These are phyloP conservation scores for Pseudolaguvia tuberculata DNA, from an alignment of 2,113 vertebrate species.

Conservation along the genomic window DNA sequence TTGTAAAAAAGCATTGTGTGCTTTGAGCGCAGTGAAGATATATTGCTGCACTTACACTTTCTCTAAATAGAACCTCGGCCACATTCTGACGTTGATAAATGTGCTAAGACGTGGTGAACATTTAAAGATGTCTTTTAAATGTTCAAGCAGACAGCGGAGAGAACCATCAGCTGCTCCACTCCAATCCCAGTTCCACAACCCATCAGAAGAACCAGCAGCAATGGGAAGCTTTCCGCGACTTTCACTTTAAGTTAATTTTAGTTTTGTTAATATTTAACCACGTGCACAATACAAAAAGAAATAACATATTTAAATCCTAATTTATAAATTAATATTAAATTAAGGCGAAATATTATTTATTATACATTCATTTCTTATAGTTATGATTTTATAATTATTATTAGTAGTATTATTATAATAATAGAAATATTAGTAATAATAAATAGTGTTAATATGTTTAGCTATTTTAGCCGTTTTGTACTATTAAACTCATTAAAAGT, in stretches of 20 bases:
- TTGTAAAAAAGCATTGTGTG: slow-evolving; percentile 49
- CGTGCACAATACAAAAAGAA: neutral
- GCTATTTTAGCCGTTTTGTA: neutral
- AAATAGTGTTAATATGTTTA: neutral
- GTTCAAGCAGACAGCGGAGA: slow-evolving; percentile 57
- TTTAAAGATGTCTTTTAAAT: slow-evolving; percentile 74
- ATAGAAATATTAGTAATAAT: neutral
- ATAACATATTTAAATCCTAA: no score
- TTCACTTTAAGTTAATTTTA: neutral
- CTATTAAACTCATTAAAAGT: neutral
- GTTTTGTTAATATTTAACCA: neutral
- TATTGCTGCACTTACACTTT: slow-evolving; percentile 65
- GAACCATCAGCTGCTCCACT: slow-evolving; percentile 52
- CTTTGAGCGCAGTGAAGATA: slow-evolving; percentile 61
- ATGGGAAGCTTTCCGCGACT: neutral
- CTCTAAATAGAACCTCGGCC: slow-evolving; percentile 66
- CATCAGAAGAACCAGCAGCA: neutral
- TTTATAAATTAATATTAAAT: no score
- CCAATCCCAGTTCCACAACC: slow-evolving; percentile 36
- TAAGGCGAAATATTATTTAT: no score
- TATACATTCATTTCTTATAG: no score
- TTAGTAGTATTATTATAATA: no score
- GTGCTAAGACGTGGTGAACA: slow-evolving; percentile 67
- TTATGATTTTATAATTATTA: neutral
- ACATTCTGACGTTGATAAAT: slow-evolving; percentile 75